Conservation (phyloP, 2,888 invertebrate genomes). For the Tenthredo amoena region DNA sequence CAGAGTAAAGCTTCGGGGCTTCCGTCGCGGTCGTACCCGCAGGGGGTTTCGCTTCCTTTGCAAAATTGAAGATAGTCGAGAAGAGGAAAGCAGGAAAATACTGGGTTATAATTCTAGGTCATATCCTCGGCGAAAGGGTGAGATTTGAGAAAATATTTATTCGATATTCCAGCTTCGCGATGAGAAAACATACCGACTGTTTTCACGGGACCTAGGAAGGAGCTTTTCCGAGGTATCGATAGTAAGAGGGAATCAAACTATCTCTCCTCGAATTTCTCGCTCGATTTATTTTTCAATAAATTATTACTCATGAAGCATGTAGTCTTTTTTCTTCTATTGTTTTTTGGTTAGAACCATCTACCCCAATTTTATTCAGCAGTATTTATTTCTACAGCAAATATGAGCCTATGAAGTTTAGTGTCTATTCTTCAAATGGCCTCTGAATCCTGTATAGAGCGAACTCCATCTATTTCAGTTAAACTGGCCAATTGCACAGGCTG, state of each 20-base stretch:
- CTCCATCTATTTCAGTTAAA: conserved; percentile 8
- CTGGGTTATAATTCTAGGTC: conserved; percentile 18
- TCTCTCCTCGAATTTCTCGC: neutral
- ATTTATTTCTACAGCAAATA: neutral
- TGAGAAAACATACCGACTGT: neutral
- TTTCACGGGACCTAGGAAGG: neutral
- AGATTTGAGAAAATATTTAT: conserved; percentile 28
- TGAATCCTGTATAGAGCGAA: neutral
- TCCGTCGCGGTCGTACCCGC: neutral
- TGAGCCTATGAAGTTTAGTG: neutral
- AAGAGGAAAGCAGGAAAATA: conserved; percentile 2
- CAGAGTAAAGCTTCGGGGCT: neutral
- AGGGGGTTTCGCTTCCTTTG: conserved; percentile 35
- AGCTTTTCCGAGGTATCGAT: neutral
- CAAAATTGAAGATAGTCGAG: conserved; percentile 32
- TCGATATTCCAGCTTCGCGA: conserved; percentile 11
- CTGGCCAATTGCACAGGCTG: neutral
- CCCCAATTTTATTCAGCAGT: neutral
- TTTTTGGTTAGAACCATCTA: neutral
- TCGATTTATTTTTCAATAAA: neutral
- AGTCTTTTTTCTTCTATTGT: neutral
- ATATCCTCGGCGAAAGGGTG: neutral
- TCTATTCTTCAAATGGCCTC: neutral
- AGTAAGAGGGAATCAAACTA: neutral
- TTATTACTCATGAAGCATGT: neutral